phyloP scores from a whole-genome alignment of 2,888 invertebrate species.

The Phorcus lineatus region DNA sequence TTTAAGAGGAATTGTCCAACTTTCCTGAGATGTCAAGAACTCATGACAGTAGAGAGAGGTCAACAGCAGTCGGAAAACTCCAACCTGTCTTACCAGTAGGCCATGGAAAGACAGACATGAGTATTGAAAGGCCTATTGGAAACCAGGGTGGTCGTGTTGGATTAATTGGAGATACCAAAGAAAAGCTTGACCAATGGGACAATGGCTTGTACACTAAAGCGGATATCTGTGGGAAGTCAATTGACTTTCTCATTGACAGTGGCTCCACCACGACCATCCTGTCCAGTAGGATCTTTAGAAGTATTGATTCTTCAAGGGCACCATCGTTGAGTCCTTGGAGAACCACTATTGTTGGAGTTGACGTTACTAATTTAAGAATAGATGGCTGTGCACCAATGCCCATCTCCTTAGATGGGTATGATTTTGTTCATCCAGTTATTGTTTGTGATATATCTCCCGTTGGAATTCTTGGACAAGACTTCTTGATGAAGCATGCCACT shows the following conservation, averaged over 20 bases:
- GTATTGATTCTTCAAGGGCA: neutral
- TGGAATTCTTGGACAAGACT: neutral
- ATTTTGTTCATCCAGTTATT: neutral
- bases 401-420: neutral
- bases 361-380: constrained; percentile 12
- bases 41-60: neutral
- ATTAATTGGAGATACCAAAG: neutral
- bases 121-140: neutral
- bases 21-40: neutral
- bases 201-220: constrained; percentile 10
- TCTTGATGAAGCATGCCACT: neutral
- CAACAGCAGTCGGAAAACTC: neutral
- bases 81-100: constrained; percentile 10
- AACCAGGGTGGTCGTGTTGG: neutral
- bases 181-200: neutral
- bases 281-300: constrained; percentile 14
- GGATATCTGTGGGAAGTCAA: neutral
- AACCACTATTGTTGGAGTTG: neutral
- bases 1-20: constrained; percentile 12
- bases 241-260: constrained; percentile 31
- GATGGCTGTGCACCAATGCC: constrained; percentile 24
- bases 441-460: neutral
- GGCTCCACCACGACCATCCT: constrained; percentile 31
- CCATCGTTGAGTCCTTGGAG: neutral
- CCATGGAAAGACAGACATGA: neutral